Evolutionary conservation across 2,113 vertebrate genomes (phyloP).

Genomic region (Dicaeum eximium): DNA sequence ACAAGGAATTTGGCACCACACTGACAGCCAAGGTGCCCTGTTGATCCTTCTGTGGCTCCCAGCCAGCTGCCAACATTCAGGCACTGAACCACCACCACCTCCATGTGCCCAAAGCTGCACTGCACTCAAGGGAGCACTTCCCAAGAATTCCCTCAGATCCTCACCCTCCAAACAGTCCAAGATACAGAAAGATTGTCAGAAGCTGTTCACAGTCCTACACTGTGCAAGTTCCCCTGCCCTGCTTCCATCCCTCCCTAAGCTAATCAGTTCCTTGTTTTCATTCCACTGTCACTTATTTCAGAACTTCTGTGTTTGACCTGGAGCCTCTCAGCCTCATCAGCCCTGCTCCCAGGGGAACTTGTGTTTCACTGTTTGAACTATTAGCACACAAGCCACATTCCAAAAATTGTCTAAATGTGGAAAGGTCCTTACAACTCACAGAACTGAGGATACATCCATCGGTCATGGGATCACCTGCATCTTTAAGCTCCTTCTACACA

Average conservation of each 20-base stretch:
- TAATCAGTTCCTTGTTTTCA: background rate
- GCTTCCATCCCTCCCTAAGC: background rate
- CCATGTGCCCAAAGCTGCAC: background rate
- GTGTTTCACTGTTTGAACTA: background rate
- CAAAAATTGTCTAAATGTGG: background rate
- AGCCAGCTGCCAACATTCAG: background rate
- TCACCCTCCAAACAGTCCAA: background rate
- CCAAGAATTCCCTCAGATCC: background rate
- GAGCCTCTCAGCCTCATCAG: background rate
- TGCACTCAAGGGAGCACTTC: background rate
- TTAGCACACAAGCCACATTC: rapidly evolving
- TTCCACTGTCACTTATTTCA: background rate
- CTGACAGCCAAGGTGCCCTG: background rate
- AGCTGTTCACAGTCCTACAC: background rate
- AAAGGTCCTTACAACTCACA: background rate
- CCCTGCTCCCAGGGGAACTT: background rate
- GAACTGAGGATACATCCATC: background rate
- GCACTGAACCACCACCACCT: background rate
- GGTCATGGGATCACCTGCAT: background rate
- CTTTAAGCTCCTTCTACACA: background rate
- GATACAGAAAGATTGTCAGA: background rate
- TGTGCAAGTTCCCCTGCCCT: rapidly evolving
- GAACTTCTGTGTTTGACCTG: background rate
- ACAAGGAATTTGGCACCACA: no score
- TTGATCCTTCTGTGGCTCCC: background rate